Conservation (phyloP, 2,113 vertebrate species). For the Cebidichthys violaceus region DNA sequence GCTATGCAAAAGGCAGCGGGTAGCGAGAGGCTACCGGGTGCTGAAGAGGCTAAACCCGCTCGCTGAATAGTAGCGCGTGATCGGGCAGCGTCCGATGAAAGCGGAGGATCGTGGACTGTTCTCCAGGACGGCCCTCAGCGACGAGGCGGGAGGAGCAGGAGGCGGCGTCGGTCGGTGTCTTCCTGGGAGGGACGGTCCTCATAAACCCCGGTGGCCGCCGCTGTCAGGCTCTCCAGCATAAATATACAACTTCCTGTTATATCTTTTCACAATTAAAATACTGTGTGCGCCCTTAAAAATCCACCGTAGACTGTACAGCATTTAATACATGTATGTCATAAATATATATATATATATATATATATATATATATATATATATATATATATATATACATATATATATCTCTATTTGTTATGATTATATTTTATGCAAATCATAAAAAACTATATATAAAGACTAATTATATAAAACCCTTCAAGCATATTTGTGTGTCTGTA, state of each 20-base stretch:
- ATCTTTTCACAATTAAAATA: conserved; percentile 54
- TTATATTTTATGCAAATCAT: too few relatives aligned
- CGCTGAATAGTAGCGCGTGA: conserved; percentile 7
- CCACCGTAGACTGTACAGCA: neutral
- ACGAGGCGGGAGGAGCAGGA: conserved; percentile 37
- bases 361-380: neutral
- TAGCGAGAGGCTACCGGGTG: conserved; percentile 14
- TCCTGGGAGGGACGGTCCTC: conserved; percentile 46
- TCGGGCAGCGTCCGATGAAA: neutral
- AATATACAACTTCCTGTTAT: conserved; percentile 48
- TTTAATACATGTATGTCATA: neutral
- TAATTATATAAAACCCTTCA: too few relatives aligned
- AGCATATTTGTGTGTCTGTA: too few relatives aligned
- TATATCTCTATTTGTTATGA: too few relatives aligned
- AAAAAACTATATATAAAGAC: too few relatives aligned
- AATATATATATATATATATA: neutral
- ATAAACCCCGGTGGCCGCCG: conserved; percentile 27
- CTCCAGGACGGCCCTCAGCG: conserved; percentile 39
- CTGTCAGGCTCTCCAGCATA: conserved; percentile 20
- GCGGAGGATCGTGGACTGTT: conserved; percentile 2
- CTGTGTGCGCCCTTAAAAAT: neutral
- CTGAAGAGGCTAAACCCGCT: conserved; percentile 14
- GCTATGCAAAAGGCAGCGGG: conserved; percentile 13
- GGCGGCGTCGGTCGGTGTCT: conserved; percentile 41
- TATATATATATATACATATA: neutral